These are phyloP conservation scores for Apodemia zela DNA, from an alignment of 2,888 invertebrate species.

Conservation along the genomic window DNA sequence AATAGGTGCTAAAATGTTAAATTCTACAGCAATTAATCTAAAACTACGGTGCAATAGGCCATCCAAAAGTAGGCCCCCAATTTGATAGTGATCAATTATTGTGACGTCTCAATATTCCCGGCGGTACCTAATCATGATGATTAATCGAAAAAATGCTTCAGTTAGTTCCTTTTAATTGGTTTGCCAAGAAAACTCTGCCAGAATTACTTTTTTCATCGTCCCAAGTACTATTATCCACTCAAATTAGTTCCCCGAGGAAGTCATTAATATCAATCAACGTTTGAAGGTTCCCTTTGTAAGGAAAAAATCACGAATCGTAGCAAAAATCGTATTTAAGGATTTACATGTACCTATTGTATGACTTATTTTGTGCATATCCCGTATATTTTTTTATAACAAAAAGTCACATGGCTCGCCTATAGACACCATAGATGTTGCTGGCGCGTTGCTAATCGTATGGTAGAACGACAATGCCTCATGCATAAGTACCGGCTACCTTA, in stretches of 20 bases:
- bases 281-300: conserved; percentile 48
- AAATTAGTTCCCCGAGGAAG: conserved; percentile 70
- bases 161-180: conserved; percentile 32
- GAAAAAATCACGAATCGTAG: conserved; percentile 34
- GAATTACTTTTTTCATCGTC: conserved; percentile 70
- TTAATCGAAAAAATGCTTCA: conserved; percentile 31
- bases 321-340: conserved; percentile 11
- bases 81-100: conserved; percentile 30
- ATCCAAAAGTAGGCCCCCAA: conserved; percentile 28
- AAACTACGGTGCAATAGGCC: conserved; percentile 20
- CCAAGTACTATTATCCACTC: conserved; percentile 75
- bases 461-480: too few relatives aligned
- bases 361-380: too few relatives aligned
- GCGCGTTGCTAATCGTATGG: too few relatives aligned
- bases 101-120: conserved; percentile 32
- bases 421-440: too few relatives aligned
- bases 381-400: too few relatives aligned
- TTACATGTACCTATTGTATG: too few relatives aligned
- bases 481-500: too few relatives aligned
- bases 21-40: conserved; percentile 21
- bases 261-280: conserved; percentile 75
- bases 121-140: conserved; percentile 31
- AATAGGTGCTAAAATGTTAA: conserved; percentile 5
- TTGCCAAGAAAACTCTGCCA: conserved; percentile 24
- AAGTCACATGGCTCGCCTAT: too few relatives aligned